Percentiles rank a stretch among this genome's conserved stretches.
phyloP scores from a whole-genome alignment of 2,888 invertebrate species.

The Pecten maximus region DNA sequence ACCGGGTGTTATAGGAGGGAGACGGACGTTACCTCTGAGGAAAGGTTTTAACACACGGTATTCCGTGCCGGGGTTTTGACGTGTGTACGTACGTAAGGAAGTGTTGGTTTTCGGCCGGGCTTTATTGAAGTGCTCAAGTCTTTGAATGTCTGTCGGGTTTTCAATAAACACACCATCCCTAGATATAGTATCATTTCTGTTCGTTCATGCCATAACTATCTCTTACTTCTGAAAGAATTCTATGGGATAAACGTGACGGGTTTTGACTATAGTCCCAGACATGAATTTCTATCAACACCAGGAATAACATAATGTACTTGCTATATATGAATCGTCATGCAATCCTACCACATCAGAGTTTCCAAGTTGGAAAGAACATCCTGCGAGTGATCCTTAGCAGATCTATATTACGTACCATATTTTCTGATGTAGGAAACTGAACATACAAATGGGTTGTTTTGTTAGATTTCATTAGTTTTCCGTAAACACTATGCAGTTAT shows the following conservation, averaged over 20 bases:
- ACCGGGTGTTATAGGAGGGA: neutral
- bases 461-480: neutral
- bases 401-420: neutral
- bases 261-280: neutral
- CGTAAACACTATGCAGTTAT: too few relatives aligned
- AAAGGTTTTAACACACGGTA: neutral
- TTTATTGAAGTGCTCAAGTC: conserved; percentile 29
- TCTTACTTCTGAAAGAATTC: neutral
- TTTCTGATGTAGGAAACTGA: neutral
- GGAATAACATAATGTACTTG: neutral
- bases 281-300: conserved; percentile 15
- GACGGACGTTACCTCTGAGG: conserved; percentile 11
- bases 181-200: neutral
- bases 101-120: neutral
- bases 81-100: neutral
- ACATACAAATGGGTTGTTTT: neutral
- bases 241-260: neutral
- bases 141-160: conserved; percentile 24
- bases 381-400: neutral
- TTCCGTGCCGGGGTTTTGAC: neutral
- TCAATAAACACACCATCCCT: conserved; percentile 24
- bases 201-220: neutral
- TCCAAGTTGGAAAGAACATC: neutral
- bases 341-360: neutral
- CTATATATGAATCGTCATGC: neutral